Conservation (phyloP, 1,140 invertebrate species). For the Holotrichia oblita region DNA sequence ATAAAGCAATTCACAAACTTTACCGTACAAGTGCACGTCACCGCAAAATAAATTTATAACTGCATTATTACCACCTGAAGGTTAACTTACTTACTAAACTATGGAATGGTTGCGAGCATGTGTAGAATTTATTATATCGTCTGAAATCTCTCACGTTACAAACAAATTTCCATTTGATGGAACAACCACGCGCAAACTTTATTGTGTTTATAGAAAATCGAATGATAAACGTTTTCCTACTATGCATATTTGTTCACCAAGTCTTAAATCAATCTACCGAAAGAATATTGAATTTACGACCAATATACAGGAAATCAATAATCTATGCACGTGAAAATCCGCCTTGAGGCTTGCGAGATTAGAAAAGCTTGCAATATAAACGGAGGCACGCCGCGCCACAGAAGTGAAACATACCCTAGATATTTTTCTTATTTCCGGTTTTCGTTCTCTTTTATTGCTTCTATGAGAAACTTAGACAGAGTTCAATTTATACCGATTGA, state of each 20-base stretch:
- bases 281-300: neutral
- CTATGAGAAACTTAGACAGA: neutral
- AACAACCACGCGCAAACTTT: neutral
- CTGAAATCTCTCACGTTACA: neutral
- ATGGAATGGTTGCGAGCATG: too few relatives aligned
- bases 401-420: neutral
- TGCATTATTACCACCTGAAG: too few relatives aligned
- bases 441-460: neutral
- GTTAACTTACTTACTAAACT: too few relatives aligned
- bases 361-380: slow-evolving; percentile 5
- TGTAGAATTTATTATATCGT: too few relatives aligned
- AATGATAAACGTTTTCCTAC: neutral
- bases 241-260: neutral
- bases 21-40: too few relatives aligned
- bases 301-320: neutral
- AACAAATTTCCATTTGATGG: neutral
- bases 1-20: too few relatives aligned
- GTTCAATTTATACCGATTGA: neutral
- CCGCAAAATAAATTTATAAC: too few relatives aligned
- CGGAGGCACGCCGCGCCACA: neutral
- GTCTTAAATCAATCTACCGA: neutral
- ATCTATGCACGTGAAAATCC: slow-evolving; percentile 6
- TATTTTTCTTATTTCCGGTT: neutral
- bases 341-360: neutral
- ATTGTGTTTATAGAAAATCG: neutral